Percentiles rank a stretch among this genome's conserved stretches.
phyloP scores from a whole-genome alignment of 2,797 vertebrate species.

The Halcyon smyrnensis region DNA sequence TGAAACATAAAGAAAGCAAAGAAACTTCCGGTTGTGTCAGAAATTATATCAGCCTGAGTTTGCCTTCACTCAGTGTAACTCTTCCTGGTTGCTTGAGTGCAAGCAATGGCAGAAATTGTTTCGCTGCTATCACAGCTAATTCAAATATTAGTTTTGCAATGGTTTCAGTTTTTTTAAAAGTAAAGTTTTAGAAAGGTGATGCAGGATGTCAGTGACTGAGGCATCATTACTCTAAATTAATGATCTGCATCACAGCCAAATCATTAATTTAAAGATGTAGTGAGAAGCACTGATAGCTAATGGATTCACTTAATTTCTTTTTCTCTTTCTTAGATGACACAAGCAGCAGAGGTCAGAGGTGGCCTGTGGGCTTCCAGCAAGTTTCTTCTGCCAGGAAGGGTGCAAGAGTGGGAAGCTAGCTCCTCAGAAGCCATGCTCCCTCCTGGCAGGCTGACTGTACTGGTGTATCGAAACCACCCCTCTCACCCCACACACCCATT shows the following conservation, averaged over 20 bases:
- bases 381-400: rapidly evolving
- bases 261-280: background rate
- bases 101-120: background rate
- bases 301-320: background rate
- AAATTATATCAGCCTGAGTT: background rate
- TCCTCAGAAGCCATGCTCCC: background rate
- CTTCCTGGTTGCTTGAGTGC: background rate
- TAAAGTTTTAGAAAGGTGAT: background rate
- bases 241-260: background rate
- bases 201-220: background rate
- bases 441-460: background rate
- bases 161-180: background rate
- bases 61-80: background rate
- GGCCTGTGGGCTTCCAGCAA: background rate
- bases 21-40: background rate
- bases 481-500: rapidly evolving
- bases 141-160: background rate
- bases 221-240: background rate
- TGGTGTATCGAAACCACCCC: background rate
- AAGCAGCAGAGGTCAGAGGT: background rate
- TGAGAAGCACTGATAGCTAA: background rate
- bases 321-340: background rate
- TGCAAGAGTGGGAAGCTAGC: background rate
- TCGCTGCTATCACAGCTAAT: background rate
- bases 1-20: background rate